Evolutionary conservation across 2,113 vertebrate species (phyloP), one percentile per base, ranked within the genome.

Genomic region (Pseudonaja textilis): DNA sequence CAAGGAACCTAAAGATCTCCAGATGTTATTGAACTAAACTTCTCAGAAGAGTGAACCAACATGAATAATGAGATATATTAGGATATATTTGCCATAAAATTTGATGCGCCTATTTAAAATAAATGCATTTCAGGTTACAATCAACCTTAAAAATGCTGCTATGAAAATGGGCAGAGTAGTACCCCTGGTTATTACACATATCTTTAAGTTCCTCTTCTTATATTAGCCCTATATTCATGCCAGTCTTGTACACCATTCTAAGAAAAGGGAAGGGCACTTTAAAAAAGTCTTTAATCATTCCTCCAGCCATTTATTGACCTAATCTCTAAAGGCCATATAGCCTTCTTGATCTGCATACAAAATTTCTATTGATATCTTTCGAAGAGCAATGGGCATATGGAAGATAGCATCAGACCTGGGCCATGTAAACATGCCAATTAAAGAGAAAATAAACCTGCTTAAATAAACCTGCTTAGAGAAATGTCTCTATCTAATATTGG

Each of bases 281-380:
- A 96, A 96, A 96, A 95, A 96, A 96, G 95, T 96, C 95, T 96
- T 97, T 97, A 96, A 97, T 97, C 96, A 97, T 96, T 97, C 94
- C 96, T 96, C 96, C 95, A 97, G 96, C 96, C 96, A 97, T 96
- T 97, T 97, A 97, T 95, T 97, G 97, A 96, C 95, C 95, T 95
- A 93, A 90, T 96, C 95, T 96, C 96, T 96, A 96, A 97, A 96
- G 96, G 95, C 96, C 95, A 96, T 95, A 95, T 96, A 96, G 88
- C 5, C 93, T 93, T 95, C 95, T 95, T 97, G 94, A 96, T 96
- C 96, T 94, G 96, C 96, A 97, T 97, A 95, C 93, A 39, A 96
- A 96, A 96, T 97, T 96, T 92, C 95, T 96, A 93, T 96, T 96
- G 96, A 96, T 96, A 95, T 95, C 95, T 95, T 88, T 95, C 91